Base-by-base conservation (phyloP, 2,113 vertebrate species). In the Gobio gobio region DNA sequence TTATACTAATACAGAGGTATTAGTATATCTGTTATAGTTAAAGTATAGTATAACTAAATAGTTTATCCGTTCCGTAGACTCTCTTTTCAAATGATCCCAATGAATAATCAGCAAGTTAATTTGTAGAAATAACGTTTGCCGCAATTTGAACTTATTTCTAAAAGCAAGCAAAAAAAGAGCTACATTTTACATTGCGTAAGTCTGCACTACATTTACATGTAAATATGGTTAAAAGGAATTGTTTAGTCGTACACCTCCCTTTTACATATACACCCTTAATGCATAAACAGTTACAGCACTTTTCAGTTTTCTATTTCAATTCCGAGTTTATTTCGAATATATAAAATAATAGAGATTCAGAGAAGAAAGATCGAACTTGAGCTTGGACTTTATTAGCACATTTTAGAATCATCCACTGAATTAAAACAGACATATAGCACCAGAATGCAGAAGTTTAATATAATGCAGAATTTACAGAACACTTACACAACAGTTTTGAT, bases 311-410 rank as follows among this genome's bases (percentile, higher is more conserved):
- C 9, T 22, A 20, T 10, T 43, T 12, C 5, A 5, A 70, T 9
- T 43, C 20, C 9, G 7, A 43, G 20, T n/a, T 43, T 43, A 72
- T 43, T 70, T 43, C 36, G 36, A 22, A 70, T 43, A 72, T 43
- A n/a, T 40, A 16, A 40, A 43, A 40, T 43, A 2, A 40, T 43
- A 22, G 2, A n/a, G 36, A 72, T 72, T 43, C 20, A 43, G 10
- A 12, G 18, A 72, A 72, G 40, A 72, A 12, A 40, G 20, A 43
- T 43, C 91, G 90, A 93, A 93, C 90, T 92, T 91, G 91, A 93
- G 58, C 83, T 89, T 89, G 68, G 80, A 72, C 80, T 16, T 51
- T 54, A 36, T n/a, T 79, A 40, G 49, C 45, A 5, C 16, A 18
- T 81, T 68, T 84, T 26, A 33, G 7, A 61, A 51, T 16, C 9